A percentile compares a stretch with the other conserved stretches of the same genome.
Conservation (phyloP, 1,140 invertebrate genomes). For the Drosophila nebulosa region DNA sequence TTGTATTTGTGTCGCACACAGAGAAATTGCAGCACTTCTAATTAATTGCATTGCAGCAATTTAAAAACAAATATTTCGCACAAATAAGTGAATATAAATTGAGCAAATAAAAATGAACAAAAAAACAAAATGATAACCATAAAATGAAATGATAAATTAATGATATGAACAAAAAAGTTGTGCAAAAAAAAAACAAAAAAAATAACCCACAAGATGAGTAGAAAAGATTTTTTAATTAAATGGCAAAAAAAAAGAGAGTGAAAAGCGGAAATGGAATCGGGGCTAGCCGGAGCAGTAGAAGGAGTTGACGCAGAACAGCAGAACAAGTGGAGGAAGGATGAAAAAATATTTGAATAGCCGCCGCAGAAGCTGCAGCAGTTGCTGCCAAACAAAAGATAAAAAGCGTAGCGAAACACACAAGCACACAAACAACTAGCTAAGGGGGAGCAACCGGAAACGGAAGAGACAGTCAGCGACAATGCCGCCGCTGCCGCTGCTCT, state of each 20-base stretch:
- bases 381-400: conserved; percentile 28
- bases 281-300: no score
- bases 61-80: conserved; percentile 25
- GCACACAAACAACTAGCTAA: conserved; percentile 3
- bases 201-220: not conserved
- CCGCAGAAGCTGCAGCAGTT: conserved; percentile 13
- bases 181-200: conserved; percentile 7
- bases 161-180: conserved; percentile 42
- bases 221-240: conserved; percentile 56
- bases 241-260: conserved; percentile 16
- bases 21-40: conserved; percentile 37
- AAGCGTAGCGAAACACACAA: not conserved
- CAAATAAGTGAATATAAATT: not conserved
- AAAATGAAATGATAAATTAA: conserved; percentile 41
- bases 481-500: conserved; percentile 19
- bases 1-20: conserved; percentile 1
- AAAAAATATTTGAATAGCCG: conserved; percentile 41
- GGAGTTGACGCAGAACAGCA: not conserved
- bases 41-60: conserved; percentile 52
- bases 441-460: conserved; percentile 25
- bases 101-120: not conserved
- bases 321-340: not conserved
- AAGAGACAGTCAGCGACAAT: conserved; percentile 48
- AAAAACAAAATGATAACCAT: conserved; percentile 16
- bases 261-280: conserved; percentile 14